Base-by-base conservation (phyloP, 2,113 vertebrate genomes). In the Periophthalmus modestus region DNA sequence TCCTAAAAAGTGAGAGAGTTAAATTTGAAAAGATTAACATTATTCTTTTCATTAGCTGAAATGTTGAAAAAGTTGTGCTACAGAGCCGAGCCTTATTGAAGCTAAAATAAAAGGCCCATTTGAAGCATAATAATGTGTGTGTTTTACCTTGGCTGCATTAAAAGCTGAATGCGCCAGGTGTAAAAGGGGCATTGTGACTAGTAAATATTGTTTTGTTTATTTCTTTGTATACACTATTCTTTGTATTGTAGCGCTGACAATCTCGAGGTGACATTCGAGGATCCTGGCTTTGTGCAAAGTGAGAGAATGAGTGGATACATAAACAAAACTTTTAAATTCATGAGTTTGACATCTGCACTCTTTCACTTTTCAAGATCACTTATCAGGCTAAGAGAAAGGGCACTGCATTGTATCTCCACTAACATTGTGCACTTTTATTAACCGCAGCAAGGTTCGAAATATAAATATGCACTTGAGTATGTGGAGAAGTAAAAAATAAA, bases 71-170 rank as follows among this genome's bases (percentile, higher is more conserved):
- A 19, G 4, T 63, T 34, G 2, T 39, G 34, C 6, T 14, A 34
- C 28, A 34, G 7, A 73, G 43, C 19, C 28, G 73, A 73, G 34
- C 66, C 52, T 55, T 61, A 65, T 79, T 71, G 50, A 79, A 39
- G 18, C 43, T 0, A 59, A 34, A 79, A 71, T 34, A 79, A 81
- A 81, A 74, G 54, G 71, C 7, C 61, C 50, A 59, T 69, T 85
- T 79, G 68, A 81, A 23, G 50, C 28, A n/a, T 62, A 71, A 85
- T 71, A 68, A 66, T 16, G 4, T 1, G 9, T 61, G 78, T 46
- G 57, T 69, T 80, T 87, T 81, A 83, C 62, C 62, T 81, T 84
- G 83, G 54, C 47, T 21, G 65, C 59, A 57, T 71, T 50, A 72
- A 71, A 0, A 10, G 15, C 0, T 47, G 66, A 72, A 73, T 47